A percentile compares a stretch with the other conserved stretches of the same genome.
These are phyloP conservation scores for Drosophila flavopinicola DNA, from an alignment of 2,888 invertebrate genomes.

Conservation along the genomic window DNA sequence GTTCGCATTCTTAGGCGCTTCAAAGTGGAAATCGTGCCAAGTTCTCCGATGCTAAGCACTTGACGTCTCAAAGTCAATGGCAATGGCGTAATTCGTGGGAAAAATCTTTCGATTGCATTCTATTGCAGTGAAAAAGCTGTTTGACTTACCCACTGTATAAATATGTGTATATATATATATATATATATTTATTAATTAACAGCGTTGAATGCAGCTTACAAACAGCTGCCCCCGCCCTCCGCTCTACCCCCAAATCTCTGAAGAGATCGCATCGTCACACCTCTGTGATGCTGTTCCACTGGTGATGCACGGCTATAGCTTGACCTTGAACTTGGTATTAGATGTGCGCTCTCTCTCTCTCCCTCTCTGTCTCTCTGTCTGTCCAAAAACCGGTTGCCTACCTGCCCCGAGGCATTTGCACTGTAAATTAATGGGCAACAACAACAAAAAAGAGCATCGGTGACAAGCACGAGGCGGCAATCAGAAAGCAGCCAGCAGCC, in stretches of 20 bases:
- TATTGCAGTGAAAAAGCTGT: conserved; percentile 33
- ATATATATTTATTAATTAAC: conserved; percentile 51
- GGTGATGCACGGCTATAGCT: conserved; percentile 44
- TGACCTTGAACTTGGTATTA: conserved; percentile 81
- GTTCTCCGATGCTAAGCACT: conserved; percentile 63
- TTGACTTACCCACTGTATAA: conserved; percentile 54
- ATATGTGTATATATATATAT: background rate
- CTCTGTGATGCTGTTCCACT: conserved; percentile 51
- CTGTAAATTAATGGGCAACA: conserved; percentile 63
- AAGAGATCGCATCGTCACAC: conserved; percentile 63
- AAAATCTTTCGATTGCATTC: conserved; percentile 69
- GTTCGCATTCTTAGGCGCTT: conserved; percentile 55
- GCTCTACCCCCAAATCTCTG: conserved; percentile 42
- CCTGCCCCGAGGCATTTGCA: conserved; percentile 51
- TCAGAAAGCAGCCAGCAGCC: too few relatives aligned
- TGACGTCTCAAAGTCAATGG: conserved; percentile 77
- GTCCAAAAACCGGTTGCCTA: conserved; percentile 61
- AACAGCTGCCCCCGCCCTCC: conserved; percentile 10
- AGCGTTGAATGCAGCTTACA: conserved; percentile 43
- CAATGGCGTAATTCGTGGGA: conserved; percentile 71
- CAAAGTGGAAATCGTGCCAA: conserved; percentile 65
- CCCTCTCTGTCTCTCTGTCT: too few relatives aligned
- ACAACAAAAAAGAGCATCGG: conserved; percentile 52
- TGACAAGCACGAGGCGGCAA: conserved; percentile 56
- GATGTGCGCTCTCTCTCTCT: conserved; percentile 68